Evolutionary conservation across 2,797 vertebrate genomes (phyloP), one percentile per base, ranked within the genome.

Genomic region (Phataginus tricuspis): DNA sequence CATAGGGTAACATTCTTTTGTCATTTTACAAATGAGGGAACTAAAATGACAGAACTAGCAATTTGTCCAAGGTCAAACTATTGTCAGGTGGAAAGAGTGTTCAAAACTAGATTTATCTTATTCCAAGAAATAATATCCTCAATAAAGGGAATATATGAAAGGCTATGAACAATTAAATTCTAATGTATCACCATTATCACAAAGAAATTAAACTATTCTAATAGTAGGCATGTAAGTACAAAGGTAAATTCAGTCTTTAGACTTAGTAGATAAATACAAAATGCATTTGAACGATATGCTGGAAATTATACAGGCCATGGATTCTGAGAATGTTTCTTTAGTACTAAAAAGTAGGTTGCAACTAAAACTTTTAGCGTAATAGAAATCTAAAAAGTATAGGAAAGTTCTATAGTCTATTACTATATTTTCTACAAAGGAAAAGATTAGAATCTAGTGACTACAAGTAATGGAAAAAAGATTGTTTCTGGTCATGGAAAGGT

Each of bases 1-100:
- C 45, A 49, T 14, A 39, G 11, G 4, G 27, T n/a, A 51, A 16
- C 55, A 69, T 37, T 80, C 79, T 55, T 78, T 96, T 75, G 55
- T 71, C 29, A 68, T 66, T 95, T 86, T 82, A 91, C 4, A 82
- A 42, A 87, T 91, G 59, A 95, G 7, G 12, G 72, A 94, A 90
- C 53, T 84, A 71, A 83, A 53, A 16, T 90, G 45, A 92, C 25
- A 95, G 45, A 85, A 64, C n/a, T 66, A 64, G 18, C 16, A 51
- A 79, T 82, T 89, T 78, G 18, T 85, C 63, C 31, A 79, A 83
- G 15, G 29, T 87, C 61, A 89, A 88, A 85, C 16, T 86, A 42
- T 10, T 69, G 7, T 10, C 68, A 25, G 5, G 21, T 42, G 89
- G 42, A 96, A 89, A 63, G 23, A 61, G 13, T 18, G 86, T 74